Evolutionary conservation across 2,113 vertebrate species (phyloP), one percentile per base, ranked within the genome.

Genomic region (Pogona vitticeps): DNA sequence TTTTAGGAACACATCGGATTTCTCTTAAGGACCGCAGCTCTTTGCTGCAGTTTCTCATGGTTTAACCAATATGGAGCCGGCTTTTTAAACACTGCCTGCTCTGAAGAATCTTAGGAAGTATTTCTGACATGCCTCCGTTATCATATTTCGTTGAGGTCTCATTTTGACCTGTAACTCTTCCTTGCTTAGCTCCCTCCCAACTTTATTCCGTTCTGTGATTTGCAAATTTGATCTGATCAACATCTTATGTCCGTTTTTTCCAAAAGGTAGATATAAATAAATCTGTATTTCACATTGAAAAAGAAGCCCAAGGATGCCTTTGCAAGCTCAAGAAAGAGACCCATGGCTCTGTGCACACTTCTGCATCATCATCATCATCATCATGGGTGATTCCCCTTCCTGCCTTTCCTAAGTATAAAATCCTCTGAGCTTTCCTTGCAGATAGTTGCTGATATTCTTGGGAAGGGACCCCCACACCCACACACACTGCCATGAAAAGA

Each of bases 341-440:
- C n/a, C n/a, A n/a, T n/a, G n/a, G n/a, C n/a, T n/a, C n/a, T n/a
- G n/a, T n/a, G n/a, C n/a, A n/a, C n/a, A n/a, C 87, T 76, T 78
- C 72, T 86, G 89, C 81, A 91, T 88, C 70, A 93, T 73, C 9
- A 1, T 40, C 36, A 23, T 73, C 9, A 1, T 73, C 33, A 76
- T 28, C 73, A 28, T n/a, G n/a, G n/a, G n/a, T n/a, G n/a, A n/a
- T n/a, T 81, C 15, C 3, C 28, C 70, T 18, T n/a, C 10, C 3
- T 17, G 6, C 31, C n/a, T 31, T 0, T 71, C 38, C 28, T 18
- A n/a, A n/a, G n/a, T n/a, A n/a, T n/a, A n/a, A 87, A 93, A 92
- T 89, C 88, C 92, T 83, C 86, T 92, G 86, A 58, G 61, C 92
- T 93, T 65, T 94, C 91, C 94, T 91, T 92, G 93, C 93, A 94